Base-by-base conservation (phyloP, 2,888 invertebrate species). In the Pharmacophagus antenor region DNA sequence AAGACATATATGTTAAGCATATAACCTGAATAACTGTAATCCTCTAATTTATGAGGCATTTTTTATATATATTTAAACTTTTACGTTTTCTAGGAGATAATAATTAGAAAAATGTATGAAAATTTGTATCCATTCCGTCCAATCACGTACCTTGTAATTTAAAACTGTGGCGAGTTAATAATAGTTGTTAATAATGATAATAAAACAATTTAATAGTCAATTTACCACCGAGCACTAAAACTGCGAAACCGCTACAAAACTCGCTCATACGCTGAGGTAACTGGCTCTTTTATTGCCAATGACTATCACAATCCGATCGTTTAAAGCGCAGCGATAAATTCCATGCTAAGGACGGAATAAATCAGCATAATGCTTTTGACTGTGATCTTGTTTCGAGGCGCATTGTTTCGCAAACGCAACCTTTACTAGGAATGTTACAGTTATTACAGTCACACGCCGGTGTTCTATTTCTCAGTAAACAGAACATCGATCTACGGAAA, bases 301-400 rank as follows among this genome's bases (percentile, higher is more conserved):
- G 52, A 47, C 56, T 37, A 21, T 42, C 44, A 56, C 55, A 60
- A 55, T 56, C 44, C 17, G 56, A 56, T 56, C 47, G 56, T 20
- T 48, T 41, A 25, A 41, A 22, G 60, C 56, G 56, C 37, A 41
- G 53, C 37, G 52, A 61, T 55, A 58, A 66, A 67, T 64, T 65
- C 52, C 52, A 56, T 62, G 62, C 51, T 63, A 64, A 66, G 66
- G 65, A 67, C 64, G 56, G 62, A 56, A 66, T 65, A 65, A 58
- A 67, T 67, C 59, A 62, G 58, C 67, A 66, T 66, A 65, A 61
- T 53, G 41, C 56, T 50, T n/a, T 47, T 47, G 64, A 63, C 50
- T 62, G 47, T 64, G 61, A 65, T 64, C 62, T 67, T 61, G 63
- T 63, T 61, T 63, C 52, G n/a, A 53, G 53, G 18, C 62, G 48